phyloP scores from a whole-genome alignment of 1,140 invertebrate species.

The Apolygus lucorum region DNA sequence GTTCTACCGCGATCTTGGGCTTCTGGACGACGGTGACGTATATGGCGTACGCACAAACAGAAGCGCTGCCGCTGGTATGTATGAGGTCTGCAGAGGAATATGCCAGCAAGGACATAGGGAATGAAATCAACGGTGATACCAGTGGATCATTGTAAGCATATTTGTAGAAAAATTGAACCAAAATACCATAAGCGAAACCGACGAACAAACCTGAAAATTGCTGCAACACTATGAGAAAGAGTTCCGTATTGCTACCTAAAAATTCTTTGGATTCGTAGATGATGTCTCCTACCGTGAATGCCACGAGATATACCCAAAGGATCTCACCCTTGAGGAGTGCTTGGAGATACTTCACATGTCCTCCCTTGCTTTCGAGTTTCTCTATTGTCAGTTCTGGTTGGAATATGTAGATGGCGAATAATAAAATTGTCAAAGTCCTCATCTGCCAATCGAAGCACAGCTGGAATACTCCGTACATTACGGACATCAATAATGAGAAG shows the following conservation, averaged over 20 bases:
- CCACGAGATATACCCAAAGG: neutral
- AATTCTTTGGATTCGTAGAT: neutral
- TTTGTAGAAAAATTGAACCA: neutral
- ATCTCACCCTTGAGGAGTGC: neutral
- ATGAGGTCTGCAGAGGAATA: neutral
- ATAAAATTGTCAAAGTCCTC: neutral
- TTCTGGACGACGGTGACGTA: neutral
- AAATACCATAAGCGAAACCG: neutral
- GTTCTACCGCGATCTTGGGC: neutral
- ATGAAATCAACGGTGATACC: neutral
- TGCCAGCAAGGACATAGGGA: neutral
- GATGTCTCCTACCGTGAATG: neutral
- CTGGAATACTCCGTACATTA: neutral
- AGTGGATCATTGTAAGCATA: neutral
- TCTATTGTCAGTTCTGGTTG: neutral
- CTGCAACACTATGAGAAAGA: neutral
- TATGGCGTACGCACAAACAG: neutral
- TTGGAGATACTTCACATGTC: neutral
- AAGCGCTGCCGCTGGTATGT: neutral
- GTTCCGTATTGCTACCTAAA: neutral
- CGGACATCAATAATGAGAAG: too few species aligned
- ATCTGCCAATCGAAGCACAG: neutral
- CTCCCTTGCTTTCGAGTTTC: neutral
- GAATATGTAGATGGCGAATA: neutral
- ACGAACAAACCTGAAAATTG: neutral